Evolutionary conservation across 2,797 vertebrate genomes (phyloP).

Genomic region (Tokudaia tokunoshimensis): DNA sequence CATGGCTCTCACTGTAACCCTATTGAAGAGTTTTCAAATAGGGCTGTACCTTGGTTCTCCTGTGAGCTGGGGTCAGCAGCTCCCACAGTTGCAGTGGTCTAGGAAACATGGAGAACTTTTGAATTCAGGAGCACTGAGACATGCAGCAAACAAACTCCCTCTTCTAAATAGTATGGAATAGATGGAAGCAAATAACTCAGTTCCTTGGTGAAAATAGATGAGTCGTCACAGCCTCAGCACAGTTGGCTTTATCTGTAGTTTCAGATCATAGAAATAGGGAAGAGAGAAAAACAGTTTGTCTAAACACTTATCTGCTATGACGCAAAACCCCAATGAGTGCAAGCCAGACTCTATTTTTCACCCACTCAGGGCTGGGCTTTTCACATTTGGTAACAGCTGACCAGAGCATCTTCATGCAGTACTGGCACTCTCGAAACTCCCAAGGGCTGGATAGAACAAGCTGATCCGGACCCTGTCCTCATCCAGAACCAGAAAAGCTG

Average conservation of each 20-base stretch:
- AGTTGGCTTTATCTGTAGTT: conserved; percentile 11
- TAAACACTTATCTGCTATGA: conserved; percentile 40
- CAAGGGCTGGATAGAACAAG: conserved; percentile 54
- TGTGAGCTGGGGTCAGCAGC: background rate
- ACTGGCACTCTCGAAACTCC: conserved; percentile 20
- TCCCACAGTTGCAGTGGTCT: background rate
- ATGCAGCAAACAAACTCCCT: background rate
- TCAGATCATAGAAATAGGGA: background rate
- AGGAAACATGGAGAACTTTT: conserved; percentile 14
- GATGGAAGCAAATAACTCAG: background rate
- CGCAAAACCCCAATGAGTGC: background rate
- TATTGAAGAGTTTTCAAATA: background rate
- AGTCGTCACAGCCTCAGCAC: background rate
- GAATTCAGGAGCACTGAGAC: background rate
- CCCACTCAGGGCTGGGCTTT: background rate
- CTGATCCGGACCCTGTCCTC: conserved; percentile 30
- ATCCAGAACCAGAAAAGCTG: conserved; percentile 59
- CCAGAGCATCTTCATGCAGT: conserved; percentile 16
- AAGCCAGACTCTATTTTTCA: background rate
- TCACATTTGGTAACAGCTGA: conserved; percentile 14
- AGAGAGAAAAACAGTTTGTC: conserved; percentile 35
- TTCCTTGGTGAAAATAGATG: conserved; percentile 30
- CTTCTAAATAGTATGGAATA: background rate
- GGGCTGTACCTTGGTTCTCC: background rate
- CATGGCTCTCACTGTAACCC: background rate